Conservation (phyloP, 2,797 vertebrate genomes). For the Danio choprae region DNA sequence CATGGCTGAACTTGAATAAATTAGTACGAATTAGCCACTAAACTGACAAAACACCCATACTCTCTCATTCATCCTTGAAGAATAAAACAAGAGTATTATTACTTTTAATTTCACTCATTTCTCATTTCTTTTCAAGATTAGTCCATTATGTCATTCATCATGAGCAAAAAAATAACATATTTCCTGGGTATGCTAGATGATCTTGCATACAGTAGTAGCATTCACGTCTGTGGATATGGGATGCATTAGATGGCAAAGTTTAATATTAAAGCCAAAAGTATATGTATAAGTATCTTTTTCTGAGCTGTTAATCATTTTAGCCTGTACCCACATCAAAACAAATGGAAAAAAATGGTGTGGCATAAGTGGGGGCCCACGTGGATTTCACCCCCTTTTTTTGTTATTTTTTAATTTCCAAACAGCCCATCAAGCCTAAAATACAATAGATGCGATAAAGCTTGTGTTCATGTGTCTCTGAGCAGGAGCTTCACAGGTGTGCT, state of each 20-base stretch:
- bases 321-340: not conserved
- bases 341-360: not conserved
- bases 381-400: too few species aligned
- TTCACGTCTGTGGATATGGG: not conserved
- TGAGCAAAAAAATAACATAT: not conserved
- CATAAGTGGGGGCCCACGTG: not conserved
- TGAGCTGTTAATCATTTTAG: not conserved
- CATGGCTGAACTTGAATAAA: too few species aligned
- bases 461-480: not conserved
- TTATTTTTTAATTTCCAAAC: not conserved
- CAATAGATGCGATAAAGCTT: slow-evolving; percentile 6
- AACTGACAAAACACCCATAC: too few species aligned
- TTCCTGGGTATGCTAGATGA: too few species aligned
- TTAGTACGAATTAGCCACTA: too few species aligned
- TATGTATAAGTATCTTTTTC: too few species aligned
- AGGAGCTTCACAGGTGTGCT: not conserved
- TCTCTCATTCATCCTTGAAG: too few species aligned
- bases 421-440: slow-evolving; percentile 3
- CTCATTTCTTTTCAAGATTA: too few species aligned
- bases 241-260: not conserved
- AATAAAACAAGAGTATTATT: too few species aligned
- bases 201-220: too few species aligned
- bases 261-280: not conserved
- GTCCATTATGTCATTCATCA: not conserved
- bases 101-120: too few species aligned